Evolutionary conservation across 2,113 vertebrate genomes (phyloP).

Genomic region (Trematocara marginatum): DNA sequence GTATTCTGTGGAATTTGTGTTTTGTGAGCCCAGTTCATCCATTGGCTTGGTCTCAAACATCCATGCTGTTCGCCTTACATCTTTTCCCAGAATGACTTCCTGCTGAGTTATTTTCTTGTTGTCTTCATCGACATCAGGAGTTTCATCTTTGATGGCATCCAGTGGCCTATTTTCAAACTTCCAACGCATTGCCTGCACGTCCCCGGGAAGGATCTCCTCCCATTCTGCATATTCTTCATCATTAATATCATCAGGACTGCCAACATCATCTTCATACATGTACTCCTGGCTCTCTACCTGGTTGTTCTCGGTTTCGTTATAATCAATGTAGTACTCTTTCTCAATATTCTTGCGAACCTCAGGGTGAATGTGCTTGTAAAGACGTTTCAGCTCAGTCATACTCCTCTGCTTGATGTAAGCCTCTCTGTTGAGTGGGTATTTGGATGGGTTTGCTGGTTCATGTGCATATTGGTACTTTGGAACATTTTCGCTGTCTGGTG

Average conservation of each 20-base stretch:
- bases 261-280: conserved; percentile 73
- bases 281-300: conserved; percentile 65
- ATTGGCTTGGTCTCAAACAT: conserved; percentile 86
- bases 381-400: conserved; percentile 77
- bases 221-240: conserved; percentile 77
- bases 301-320: conserved; percentile 65
- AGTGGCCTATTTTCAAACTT: conserved; percentile 85
- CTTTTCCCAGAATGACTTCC: conserved; percentile 78
- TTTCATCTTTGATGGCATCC: conserved; percentile 74
- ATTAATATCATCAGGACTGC: conserved; percentile 66
- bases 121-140: conserved; percentile 62
- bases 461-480: conserved; percentile 69
- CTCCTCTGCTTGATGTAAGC: conserved; percentile 78
- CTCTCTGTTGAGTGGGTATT: conserved; percentile 65
- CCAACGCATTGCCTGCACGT: conserved; percentile 82
- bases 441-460: conserved; percentile 60
- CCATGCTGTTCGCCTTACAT: conserved; percentile 80
- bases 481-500: conserved; percentile 63
- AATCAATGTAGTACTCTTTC: conserved; percentile 74
- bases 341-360: conserved; percentile 82
- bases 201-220: conserved; percentile 81
- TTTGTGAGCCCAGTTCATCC: conserved; percentile 55
- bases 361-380: conserved; percentile 82
- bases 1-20: conserved; percentile 47
- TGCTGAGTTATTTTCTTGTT: conserved; percentile 66